Evolutionary conservation across 1,140 invertebrate genomes (phyloP).

Genomic region (Dreissena polymorpha): DNA sequence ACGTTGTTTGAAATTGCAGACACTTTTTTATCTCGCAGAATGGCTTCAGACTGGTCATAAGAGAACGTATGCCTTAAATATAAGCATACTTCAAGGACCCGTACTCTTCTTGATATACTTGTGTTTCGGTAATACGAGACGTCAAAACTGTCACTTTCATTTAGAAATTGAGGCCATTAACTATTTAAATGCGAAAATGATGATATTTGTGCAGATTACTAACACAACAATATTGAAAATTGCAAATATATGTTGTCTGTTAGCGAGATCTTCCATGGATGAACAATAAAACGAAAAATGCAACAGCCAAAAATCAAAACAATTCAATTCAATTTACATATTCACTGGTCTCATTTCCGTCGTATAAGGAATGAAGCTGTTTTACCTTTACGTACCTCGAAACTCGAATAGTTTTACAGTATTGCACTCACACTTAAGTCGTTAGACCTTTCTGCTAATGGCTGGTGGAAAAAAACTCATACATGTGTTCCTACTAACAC

Average conservation of each 20-base stretch:
- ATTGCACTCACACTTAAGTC: constrained; percentile 4
- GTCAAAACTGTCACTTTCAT: too few species aligned
- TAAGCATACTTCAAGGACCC: too few species aligned
- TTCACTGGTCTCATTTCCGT: constrained; percentile 4
- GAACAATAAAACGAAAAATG: neutral
- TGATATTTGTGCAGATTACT: neutral
- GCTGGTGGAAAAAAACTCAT: neutral
- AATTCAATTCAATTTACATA: neutral
- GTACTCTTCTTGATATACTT: too few species aligned
- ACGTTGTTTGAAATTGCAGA: too few species aligned
- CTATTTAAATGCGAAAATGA: neutral
- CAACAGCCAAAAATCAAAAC: neutral
- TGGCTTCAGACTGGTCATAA: too few species aligned
- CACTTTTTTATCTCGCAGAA: too few species aligned
- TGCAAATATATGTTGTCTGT: neutral
- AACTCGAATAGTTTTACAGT: neutral
- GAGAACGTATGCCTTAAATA: too few species aligned
- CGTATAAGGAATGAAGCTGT: constrained; percentile 1
- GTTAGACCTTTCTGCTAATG: neutral
- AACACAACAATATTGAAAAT: neutral
- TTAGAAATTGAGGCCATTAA: too few species aligned
- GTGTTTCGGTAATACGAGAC: too few species aligned
- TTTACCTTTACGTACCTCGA: neutral
- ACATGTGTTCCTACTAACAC: neutral
- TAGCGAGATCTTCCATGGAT: constrained; percentile 6